These are phyloP conservation scores for Hemiprocne comata DNA, from an alignment of 2,113 vertebrate species.

Conservation along the genomic window DNA sequence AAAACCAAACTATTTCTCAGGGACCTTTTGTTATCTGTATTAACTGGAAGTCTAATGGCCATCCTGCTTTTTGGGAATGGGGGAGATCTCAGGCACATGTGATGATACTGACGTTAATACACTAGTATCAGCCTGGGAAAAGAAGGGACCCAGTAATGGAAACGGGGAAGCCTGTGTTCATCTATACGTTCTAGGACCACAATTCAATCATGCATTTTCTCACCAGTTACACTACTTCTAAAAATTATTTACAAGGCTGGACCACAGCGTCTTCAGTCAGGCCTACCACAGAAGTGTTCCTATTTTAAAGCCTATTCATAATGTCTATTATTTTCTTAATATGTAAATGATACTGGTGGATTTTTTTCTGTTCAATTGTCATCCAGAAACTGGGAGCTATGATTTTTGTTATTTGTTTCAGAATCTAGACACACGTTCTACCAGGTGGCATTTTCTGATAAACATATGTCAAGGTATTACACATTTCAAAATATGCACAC, in stretches of 20 bases:
- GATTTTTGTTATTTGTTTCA: background rate
- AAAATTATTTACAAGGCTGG: background rate
- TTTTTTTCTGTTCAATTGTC: background rate
- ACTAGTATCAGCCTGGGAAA: background rate
- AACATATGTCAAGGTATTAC: background rate
- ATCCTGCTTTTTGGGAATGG: background rate
- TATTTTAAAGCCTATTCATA: background rate
- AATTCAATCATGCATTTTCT: background rate
- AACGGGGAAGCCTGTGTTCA: background rate
- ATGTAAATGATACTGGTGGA: background rate
- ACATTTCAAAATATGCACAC: background rate
- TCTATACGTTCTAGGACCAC: background rate
- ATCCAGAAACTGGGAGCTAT: background rate
- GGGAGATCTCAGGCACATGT: background rate
- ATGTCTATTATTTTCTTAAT: background rate
- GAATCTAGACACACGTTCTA: background rate
- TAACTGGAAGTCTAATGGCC: background rate
- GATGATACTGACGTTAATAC: background rate
- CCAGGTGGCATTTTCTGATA: background rate
- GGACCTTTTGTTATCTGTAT: background rate
- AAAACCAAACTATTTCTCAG: background rate
- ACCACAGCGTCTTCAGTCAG: background rate
- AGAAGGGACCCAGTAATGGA: background rate
- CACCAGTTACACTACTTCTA: background rate
- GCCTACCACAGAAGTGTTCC: background rate